Percentiles rank a stretch among this genome's conserved stretches.
Conservation (phyloP, 2,797 vertebrate genomes). For the Triplophysa yarkandensis region DNA sequence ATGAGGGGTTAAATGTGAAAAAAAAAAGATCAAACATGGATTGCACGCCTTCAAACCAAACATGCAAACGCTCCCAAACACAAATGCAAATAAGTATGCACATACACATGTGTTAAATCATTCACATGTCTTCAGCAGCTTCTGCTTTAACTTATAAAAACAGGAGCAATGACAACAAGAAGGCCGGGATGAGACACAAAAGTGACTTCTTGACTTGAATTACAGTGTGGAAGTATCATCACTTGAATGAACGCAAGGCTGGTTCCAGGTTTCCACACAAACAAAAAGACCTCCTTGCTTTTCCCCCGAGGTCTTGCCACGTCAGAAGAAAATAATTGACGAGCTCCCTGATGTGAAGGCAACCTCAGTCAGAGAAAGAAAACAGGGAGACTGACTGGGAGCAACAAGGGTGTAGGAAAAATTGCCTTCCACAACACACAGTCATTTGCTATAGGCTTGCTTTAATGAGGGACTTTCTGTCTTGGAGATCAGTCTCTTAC, state of each 20-base stretch:
- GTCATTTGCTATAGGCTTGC: conserved; percentile 63
- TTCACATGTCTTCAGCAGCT: conserved; percentile 68
- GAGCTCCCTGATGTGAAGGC: conserved; percentile 78
- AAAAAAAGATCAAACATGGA: conserved; percentile 71
- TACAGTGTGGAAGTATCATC: conserved; percentile 79
- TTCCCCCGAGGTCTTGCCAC: conserved; percentile 75
- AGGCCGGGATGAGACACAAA: conserved; percentile 62
- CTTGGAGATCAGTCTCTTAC: not conserved
- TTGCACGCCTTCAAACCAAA: conserved; percentile 69
- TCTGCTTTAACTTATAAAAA: conserved; percentile 78
- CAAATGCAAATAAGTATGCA: conserved; percentile 27
- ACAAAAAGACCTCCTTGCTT: conserved; percentile 77
- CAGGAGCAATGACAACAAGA: conserved; percentile 68
- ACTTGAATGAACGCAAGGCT: conserved; percentile 53
- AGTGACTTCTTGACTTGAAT: conserved; percentile 76
- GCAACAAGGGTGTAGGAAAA: conserved; percentile 70
- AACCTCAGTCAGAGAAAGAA: conserved; percentile 59
- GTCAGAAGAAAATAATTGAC: conserved; percentile 82
- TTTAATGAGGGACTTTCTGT: conserved; percentile 69
- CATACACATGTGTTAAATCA: conserved; percentile 33
- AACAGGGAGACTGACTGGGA: conserved; percentile 10
- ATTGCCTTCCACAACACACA: conserved; percentile 71
- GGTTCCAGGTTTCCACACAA: conserved; percentile 80
- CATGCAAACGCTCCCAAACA: conserved; percentile 40
- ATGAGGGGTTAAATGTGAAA: conserved; percentile 67